Percentiles rank a stretch among this genome's conserved stretches.
These are phyloP conservation scores for Centropus bengalensis DNA, from an alignment of 2,113 vertebrate genomes.

Conservation along the genomic window DNA sequence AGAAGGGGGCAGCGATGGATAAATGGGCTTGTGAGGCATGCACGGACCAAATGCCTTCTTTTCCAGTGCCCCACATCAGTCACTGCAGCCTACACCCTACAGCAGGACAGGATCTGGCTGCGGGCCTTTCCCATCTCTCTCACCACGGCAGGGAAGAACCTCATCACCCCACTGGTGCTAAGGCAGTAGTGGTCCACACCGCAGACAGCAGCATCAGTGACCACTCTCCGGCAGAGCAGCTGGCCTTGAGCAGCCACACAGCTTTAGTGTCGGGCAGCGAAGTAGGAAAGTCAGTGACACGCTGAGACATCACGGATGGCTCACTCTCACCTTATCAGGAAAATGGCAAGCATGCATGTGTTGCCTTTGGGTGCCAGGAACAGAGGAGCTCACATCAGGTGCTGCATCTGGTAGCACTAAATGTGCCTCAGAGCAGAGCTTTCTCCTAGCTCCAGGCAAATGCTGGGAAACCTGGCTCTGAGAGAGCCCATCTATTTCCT, in stretches of 20 bases:
- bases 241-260: fast-evolving
- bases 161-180: fast-evolving
- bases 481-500: not conserved
- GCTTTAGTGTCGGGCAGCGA: not conserved
- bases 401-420: not conserved
- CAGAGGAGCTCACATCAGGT: fast-evolving
- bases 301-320: not conserved
- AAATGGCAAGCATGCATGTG: not conserved
- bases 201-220: not conserved
- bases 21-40: not conserved
- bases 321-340: not conserved
- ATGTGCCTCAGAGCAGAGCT: not conserved
- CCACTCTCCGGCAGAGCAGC: fast-evolving
- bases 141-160: not conserved
- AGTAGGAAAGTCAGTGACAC: not conserved
- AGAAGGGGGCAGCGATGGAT: too few relatives aligned
- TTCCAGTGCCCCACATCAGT: not conserved
- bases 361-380: not conserved
- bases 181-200: not conserved
- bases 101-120: fast-evolving
- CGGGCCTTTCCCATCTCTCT: not conserved
- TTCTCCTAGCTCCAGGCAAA: not conserved
- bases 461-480: not conserved
- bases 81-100: fast-evolving
- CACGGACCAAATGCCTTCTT: not conserved